phyloP scores from a whole-genome alignment of 2,797 vertebrate species.

The Brachyalestes nurse region DNA sequence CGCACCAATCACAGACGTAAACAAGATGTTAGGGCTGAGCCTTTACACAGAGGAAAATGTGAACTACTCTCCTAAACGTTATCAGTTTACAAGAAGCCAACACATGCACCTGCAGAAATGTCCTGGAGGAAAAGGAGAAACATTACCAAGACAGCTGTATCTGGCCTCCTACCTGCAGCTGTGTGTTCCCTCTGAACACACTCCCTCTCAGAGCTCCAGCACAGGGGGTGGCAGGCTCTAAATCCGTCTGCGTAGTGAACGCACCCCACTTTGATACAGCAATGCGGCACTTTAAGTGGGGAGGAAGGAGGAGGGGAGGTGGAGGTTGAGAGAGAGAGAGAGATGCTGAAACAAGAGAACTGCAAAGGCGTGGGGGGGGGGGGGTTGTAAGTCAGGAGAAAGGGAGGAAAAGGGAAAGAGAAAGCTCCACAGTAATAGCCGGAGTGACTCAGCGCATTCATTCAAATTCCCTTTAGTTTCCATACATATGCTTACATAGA shows the following conservation, averaged over 20 bases:
- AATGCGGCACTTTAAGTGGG: constrained; percentile 52
- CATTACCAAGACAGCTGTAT: constrained; percentile 3
- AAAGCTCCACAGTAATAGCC: background rate
- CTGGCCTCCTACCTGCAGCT: constrained; percentile 48
- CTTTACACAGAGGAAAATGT: background rate
- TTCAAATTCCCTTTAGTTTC: background rate
- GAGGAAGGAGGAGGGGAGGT: constrained; percentile 13
- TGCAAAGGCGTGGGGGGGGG: constrained; percentile 22
- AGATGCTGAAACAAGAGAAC: constrained; percentile 30
- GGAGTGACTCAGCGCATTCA: constrained; percentile 44
- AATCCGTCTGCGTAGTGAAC: constrained; percentile 46
- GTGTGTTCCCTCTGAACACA: constrained; percentile 34
- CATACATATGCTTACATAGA: too few relatives aligned
- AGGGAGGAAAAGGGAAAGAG: background rate
- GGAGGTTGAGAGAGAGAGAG: background rate
- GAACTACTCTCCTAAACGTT: background rate
- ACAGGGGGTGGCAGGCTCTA: constrained; percentile 27
- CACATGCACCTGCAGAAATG: background rate
- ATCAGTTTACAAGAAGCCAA: background rate
- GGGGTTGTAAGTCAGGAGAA: background rate
- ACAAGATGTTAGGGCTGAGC: background rate
- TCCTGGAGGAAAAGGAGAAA: background rate
- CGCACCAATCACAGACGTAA: background rate
- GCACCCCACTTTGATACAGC: constrained; percentile 50
- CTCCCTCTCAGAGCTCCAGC: constrained; percentile 13